Percentiles rank a stretch among this genome's conserved stretches.
These are phyloP conservation scores for Smittia aterrima DNA, from an alignment of 2,888 invertebrate genomes.

Conservation along the genomic window DNA sequence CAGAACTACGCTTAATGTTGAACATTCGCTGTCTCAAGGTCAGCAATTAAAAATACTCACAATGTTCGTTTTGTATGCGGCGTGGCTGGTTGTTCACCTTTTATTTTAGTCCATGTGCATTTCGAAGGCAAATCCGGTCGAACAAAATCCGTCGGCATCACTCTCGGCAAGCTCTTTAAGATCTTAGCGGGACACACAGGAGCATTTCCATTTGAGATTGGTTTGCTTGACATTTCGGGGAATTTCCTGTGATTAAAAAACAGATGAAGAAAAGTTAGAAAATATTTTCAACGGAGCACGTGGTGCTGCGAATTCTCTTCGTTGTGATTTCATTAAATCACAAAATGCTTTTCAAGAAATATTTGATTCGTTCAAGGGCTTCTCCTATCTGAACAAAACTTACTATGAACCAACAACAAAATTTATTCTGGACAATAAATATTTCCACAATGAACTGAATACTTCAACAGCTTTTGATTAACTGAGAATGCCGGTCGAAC, in stretches of 20 bases:
- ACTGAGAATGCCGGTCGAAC: neutral
- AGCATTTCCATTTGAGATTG: neutral
- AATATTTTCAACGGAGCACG: too few relatives aligned
- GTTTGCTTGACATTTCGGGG: conserved; percentile 18
- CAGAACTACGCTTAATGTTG: neutral
- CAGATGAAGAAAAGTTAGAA: neutral
- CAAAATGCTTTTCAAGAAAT: too few relatives aligned
- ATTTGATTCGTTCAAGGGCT: too few relatives aligned
- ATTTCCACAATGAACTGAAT: neutral
- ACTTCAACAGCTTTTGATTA: neutral
- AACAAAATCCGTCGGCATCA: conserved; percentile 28
- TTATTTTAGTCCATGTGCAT: conserved; percentile 27
- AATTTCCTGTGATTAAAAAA: neutral
- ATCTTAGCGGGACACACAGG: conserved; percentile 28
- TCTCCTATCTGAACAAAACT: too few relatives aligned
- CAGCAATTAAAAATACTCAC: conserved; percentile 22
- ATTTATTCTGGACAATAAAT: too few relatives aligned
- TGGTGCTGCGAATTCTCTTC: too few relatives aligned
- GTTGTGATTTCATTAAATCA: too few relatives aligned
- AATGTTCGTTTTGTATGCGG: conserved; percentile 31
- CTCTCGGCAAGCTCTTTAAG: conserved; percentile 12
- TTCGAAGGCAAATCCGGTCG: conserved; percentile 32
- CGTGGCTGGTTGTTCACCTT: neutral
- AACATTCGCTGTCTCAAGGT: neutral
- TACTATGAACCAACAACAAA: too few relatives aligned